Base-by-base conservation (phyloP, 92 coral and sea anemone species). In the Diadumene lineata region DNA sequence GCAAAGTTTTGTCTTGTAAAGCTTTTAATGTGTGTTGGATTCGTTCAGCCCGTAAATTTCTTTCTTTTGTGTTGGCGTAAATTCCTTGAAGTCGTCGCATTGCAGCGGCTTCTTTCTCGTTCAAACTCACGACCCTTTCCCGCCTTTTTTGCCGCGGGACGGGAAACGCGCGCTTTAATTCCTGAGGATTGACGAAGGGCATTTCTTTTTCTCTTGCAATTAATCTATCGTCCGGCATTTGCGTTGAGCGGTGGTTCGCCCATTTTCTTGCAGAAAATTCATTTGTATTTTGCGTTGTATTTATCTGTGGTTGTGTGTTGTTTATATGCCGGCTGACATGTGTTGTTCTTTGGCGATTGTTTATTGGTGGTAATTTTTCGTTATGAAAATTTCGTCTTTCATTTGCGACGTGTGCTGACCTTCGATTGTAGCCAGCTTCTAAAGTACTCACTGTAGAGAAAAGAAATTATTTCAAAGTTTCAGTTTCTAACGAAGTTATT, bases 171-270 rank as follows among this genome's bases (percentile, higher is more conserved):
- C 74, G 74, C 33, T 50, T 70, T 46, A 56, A 57, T 34, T 50
- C 56, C 32, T 70, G 66, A n/a, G 50, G 44, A 56, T 61, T 30
- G 27, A n/a, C 4, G 23, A 43, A 33, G 29, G 60, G 31, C 43
- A 27, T 81, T 57, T 78, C 38, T n/a, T 51, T 34, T 22, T 73
- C 72, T 17, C 51, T 56, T 21, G 58, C 57, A 58, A 26, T 0
- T 43, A 56, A 48, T 6, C 78, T 80, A 34, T 76, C 77, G 18
- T 88, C 88, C 51, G 77, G 72, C 26, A 93, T 79, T 64, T 88
- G 88, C 9, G 82, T 88, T 8, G 98, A 89, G 51, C 98, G 97
- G 2, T 71, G 77, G 18, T 64, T 78, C 0, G 99, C 99, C 99
- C 99, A 96, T 19, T 81, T 74, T 43, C 72, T 81, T n/a, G 99